Evolutionary conservation across 2,797 vertebrate species (phyloP).

Genomic region (Stomatorhinus walkeri): DNA sequence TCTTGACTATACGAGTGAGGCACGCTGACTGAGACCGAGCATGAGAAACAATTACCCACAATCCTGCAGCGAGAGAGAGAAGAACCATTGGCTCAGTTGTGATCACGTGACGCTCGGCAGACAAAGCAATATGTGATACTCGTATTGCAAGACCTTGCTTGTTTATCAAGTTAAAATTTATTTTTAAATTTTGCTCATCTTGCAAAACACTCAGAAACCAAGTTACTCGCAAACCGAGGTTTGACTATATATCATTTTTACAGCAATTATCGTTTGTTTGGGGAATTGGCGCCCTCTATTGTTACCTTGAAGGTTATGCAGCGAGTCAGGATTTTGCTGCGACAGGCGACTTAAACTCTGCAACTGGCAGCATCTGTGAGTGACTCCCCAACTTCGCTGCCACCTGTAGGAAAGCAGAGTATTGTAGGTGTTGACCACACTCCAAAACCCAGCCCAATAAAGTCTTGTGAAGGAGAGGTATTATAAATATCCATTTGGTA

Average conservation of each 20-base stretch:
- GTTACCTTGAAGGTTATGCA: conserved; percentile 77
- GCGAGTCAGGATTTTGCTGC: conserved; percentile 73
- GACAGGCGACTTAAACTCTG: conserved; percentile 84
- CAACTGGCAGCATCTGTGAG: conserved; percentile 82
- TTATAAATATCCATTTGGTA: not conserved
- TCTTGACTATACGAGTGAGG: no score
- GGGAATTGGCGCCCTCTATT: not conserved
- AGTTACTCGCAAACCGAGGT: no score
- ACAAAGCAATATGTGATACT: no score
- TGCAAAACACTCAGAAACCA: no score
- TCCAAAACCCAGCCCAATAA: not conserved
- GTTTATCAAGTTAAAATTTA: no score
- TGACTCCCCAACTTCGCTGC: conserved; percentile 91
- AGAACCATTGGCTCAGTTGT: no score
- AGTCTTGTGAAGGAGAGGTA: not conserved
- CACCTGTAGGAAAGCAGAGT: conserved; percentile 63
- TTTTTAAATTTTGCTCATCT: no score
- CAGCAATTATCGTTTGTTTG: not conserved
- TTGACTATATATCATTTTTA: not conserved
- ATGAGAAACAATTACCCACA: no score
- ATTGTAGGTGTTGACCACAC: conserved; percentile 12
- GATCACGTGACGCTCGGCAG: no score
- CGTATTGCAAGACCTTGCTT: no score
- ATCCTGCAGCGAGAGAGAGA: no score
- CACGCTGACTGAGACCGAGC: no score